These are phyloP conservation scores for Chloroceryle aenea DNA, from an alignment of 2,113 vertebrate genomes.

Conservation along the genomic window DNA sequence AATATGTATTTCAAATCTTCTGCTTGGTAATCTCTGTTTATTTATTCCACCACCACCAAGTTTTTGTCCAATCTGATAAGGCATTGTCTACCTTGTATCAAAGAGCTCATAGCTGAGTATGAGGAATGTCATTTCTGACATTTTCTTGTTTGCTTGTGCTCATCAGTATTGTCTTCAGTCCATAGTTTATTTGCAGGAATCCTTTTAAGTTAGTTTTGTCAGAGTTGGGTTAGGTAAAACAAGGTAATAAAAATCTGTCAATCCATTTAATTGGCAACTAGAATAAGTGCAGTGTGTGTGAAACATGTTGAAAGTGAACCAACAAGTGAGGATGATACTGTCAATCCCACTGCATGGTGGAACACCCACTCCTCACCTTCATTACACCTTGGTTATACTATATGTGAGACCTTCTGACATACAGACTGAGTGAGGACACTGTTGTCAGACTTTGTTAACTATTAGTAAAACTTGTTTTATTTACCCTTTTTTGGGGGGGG, in stretches of 20 bases:
- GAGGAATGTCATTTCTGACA: not conserved
- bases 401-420: accelerated
- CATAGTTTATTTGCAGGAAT: not conserved
- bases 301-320: not conserved
- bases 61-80: not conserved
- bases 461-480: not conserved
- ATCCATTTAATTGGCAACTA: not conserved
- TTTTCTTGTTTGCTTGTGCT: not conserved
- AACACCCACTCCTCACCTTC: not conserved
- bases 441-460: not conserved
- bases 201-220: not conserved
- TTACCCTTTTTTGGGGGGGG: not conserved
- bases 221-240: not conserved
- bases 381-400: accelerated
- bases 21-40: not conserved
- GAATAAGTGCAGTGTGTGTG: not conserved
- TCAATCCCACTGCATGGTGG: not conserved
- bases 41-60: not conserved
- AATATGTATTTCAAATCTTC: not conserved
- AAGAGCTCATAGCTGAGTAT: not conserved
- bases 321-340: not conserved
- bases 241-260: not conserved
- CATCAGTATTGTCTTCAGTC: not conserved
- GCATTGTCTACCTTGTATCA: not conserved
- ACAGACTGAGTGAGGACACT: not conserved